Evolutionary conservation across 2,888 invertebrate species (phyloP).

Genomic region (Oscheius sp.): DNA sequence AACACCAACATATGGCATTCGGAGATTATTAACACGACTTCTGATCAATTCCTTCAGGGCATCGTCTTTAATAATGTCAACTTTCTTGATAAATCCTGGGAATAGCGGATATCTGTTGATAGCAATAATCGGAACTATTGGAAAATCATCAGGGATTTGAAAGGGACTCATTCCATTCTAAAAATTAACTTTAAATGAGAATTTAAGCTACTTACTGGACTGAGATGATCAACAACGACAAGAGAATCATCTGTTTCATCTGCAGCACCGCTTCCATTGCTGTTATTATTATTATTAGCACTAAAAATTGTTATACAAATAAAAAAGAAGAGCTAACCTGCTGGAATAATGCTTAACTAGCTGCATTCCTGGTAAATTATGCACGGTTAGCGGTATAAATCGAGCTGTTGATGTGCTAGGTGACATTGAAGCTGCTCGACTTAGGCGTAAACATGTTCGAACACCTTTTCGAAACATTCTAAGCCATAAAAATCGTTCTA

Average conservation of each 20-base stretch:
- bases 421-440: slow-evolving; percentile 1
- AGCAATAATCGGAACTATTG: slow-evolving; percentile 93
- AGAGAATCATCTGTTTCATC: slow-evolving; percentile 19
- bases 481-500: neutral
- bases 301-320: no score
- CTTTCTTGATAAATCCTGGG: slow-evolving; percentile 95
- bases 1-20: slow-evolving; percentile 96
- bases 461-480: slow-evolving; percentile 25
- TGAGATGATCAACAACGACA: slow-evolving; percentile 13
- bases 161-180: slow-evolving; percentile 74
- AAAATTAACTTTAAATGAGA: slow-evolving; percentile 10
- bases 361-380: slow-evolving; percentile 14
- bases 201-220: neutral
- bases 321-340: neutral
- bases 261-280: slow-evolving; percentile 5
- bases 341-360: slow-evolving; percentile 6
- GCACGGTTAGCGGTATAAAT: slow-evolving; percentile 14
- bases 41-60: slow-evolving; percentile 88
- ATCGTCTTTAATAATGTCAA: slow-evolving; percentile 90
- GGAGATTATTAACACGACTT: slow-evolving; percentile 87
- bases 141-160: slow-evolving; percentile 94
- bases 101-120: slow-evolving; percentile 94
- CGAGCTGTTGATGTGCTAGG: slow-evolving; percentile 20
- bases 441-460: slow-evolving; percentile 16
- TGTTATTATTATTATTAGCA: slow-evolving; percentile 6